These are phyloP conservation scores for Heterotis niloticus DNA, from an alignment of 2,113 vertebrate genomes.

Conservation along the genomic window DNA sequence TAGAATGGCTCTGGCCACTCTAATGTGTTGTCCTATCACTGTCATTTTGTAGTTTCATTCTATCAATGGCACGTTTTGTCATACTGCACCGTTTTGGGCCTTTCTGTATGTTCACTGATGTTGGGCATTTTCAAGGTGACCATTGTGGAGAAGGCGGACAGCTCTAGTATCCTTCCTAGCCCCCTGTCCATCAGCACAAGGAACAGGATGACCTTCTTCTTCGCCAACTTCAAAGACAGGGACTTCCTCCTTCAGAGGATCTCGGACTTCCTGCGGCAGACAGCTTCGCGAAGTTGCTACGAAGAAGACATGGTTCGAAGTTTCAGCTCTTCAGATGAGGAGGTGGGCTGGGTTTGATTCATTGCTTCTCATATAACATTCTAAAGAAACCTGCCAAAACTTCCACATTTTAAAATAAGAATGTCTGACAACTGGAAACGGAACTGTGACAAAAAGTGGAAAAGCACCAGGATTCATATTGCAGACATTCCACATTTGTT, in stretches of 20 bases:
- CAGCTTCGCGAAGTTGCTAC: conserved; percentile 81
- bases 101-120: neutral
- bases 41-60: neutral
- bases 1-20: too few species aligned
- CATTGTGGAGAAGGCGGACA: conserved; percentile 96
- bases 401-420: neutral
- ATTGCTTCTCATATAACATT: too few species aligned
- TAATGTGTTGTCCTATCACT: too few species aligned
- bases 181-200: conserved; percentile 94
- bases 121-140: conserved; percentile 74
- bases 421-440: neutral
- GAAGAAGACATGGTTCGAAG: conserved; percentile 83
- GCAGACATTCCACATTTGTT: too few species aligned
- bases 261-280: conserved; percentile 94
- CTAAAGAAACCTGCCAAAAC: neutral
- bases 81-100: neutral
- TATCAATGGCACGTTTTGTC: neutral
- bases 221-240: conserved; percentile 91
- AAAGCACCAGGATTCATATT: too few species aligned
- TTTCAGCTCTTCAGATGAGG: conserved; percentile 85
- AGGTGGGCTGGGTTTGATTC: conserved; percentile 58
- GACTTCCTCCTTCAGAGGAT: conserved; percentile 96
- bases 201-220: conserved; percentile 94
- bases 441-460: neutral
- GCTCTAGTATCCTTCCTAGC: conserved; percentile 90